Evolutionary conservation across 2,888 invertebrate genomes (phyloP), one percentile per base, ranked within the genome.

Genomic region (Xylota segnis): DNA sequence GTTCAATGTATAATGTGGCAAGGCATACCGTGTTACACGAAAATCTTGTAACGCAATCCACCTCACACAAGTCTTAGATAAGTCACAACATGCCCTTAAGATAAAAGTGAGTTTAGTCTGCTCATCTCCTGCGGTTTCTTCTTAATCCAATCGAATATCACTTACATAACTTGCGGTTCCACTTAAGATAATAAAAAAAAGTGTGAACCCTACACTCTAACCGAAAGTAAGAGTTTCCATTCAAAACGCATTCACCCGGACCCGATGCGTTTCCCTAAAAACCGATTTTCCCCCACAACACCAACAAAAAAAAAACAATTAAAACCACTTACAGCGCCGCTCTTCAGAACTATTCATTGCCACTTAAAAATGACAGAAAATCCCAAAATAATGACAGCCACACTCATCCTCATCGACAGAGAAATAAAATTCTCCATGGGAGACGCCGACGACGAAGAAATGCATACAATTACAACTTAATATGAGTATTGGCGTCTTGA

Each of bases 381-480:
- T 45, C 47, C 66, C 27, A 32, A 76, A 66, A 56, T 29, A 50
- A 32, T 27, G 40, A 70, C 52, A 32, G 32, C 50, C 70, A 37
- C 45, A 65, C 65, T 27, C 18, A 16, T 68, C 58, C 37, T 56
- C 12, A 77, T 59, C 43, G 40, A 61, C 58, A 54, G 74, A 5
- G 29, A 18, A 50, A 14, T 34, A 16, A 58, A n/a, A 58, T 37
- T 72, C 72, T 59, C 72, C 16, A 52, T 29, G 63, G 63, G 63
- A 56, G 37, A 63, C 45, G 50, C 3, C 12, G 34, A 63, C 45
- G 50, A n/a, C 6, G 12, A 5, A 40, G 45, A 70, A 45, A 56
- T 63, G 27, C 63, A 63, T 50, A 77, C 61, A 52, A 54, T 70
- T 16, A 54, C 70, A 18, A 68, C 18, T 56, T 56, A 45, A 70